Evolutionary conservation across 2,797 vertebrate genomes (phyloP), one percentile per base, ranked within the genome.

Genomic region (Hemibagrus guttatus): DNA sequence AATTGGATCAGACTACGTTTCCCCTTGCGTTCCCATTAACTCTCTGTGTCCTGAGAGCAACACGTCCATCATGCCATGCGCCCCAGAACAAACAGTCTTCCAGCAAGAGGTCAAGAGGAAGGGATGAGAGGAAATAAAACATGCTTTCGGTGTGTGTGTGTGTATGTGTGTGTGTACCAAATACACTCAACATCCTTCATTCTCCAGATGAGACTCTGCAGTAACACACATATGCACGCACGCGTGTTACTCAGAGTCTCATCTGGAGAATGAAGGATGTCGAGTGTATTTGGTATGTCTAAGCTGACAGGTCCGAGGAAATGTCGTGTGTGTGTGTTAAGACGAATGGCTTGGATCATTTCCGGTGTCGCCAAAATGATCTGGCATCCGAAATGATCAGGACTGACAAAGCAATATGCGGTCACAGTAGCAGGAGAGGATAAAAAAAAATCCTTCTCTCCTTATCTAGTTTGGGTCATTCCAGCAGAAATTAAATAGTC

Each of bases 301-400:
- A 72, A 28, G 58, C 90, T 93, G 93, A 93, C 92, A 92, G 88
- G 90, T 82, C 88, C 61, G 84, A 16, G 84, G 85, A 86, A 92
- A 91, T 91, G 90, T 8, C 7, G 7, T 39, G 35, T 39, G 91
- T 86, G 90, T 76, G 11, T 88, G 84, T 87, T 74, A 91, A 94
- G 93, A 95, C 93, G 92, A 94, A 94, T 94, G 90, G 85, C 84
- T 89, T 59, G 31, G 87, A 88, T 78, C 88, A 75, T 88, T 76
- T 89, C 89, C 89, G 88, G 91, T 90, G 92, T 93, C 92, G 85
- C 91, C 86, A 91, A 93, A 39, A 39, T 39, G 1, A 39, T 39
- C 35, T 39, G 35, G 4, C 35, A 39, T 39, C n/a, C n/a, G 35
- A 39, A 39, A 39, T 39, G 35, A 39, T 39, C 35, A 39, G 91